Evolutionary conservation across 2,888 invertebrate genomes (phyloP), one percentile per base, ranked within the genome.

Genomic region (Argyresthia goedartella): DNA sequence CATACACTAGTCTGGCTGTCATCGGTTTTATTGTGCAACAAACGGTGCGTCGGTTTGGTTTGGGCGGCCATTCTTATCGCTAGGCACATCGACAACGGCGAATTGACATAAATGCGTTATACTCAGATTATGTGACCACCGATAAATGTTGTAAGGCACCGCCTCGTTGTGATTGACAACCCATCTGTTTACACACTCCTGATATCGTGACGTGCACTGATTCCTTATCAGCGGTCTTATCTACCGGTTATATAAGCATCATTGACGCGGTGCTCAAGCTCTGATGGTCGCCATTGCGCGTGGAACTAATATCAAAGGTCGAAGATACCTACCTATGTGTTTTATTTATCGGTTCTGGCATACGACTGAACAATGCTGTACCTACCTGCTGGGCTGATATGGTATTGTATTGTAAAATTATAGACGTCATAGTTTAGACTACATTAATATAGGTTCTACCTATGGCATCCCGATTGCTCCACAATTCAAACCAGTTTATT

Each of bases 101-200:
- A 82, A 81, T 80, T 81, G 81, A 84, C 79, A 81, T 77, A 82
- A 85, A 84, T 81, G 82, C 79, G 82, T 81, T 81, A 81, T 78
- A 80, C 74, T 76, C 76, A 81, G 85, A 81, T 82, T 84, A 76
- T 77, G 74, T 79, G 82, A 78, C 80, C 80, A 76, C 70, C 69
- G 85, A 86, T 86, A 86, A 80, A 76, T 73, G 76, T 79, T 84
- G 77, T 77, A 77, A 85, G 76, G 81, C 65, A 76, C 85, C 85
- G 85, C 84, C 76, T 73, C 64, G 74, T 66, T 62, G 73, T 84
- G 84, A 86, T 81, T 84, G 85, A 85, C 85, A 81, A 69, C 62
- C 66, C 65, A 69, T 67, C 63, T 82, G 78, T 85, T 81, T 82
- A 72, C 76, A 71, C 67, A 64, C 11, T 59, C 62, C 81, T 82